Base-by-base conservation (phyloP, 2,797 vertebrate genomes). In the Dallia pectoralis region DNA sequence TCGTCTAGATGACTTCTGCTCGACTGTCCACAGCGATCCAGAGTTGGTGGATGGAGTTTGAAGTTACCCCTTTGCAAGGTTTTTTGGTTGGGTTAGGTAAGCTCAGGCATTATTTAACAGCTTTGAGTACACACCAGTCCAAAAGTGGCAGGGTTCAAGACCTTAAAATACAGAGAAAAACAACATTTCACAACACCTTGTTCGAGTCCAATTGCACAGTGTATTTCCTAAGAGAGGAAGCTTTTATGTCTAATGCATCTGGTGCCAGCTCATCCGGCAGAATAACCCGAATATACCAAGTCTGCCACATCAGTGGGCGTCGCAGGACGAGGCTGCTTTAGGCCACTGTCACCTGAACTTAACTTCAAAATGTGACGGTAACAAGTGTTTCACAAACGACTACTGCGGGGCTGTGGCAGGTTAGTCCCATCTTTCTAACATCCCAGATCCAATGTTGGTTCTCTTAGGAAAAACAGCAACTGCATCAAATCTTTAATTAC, bases 201-300 rank as follows among this genome's bases (percentile, higher is more conserved):
- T 59, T 27, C 25, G 9, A 64, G 62, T 72, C 63, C 66, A 59
- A 61, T 70, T 78, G 44, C 25, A 44, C 44, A 51, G 64, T 19
- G 36, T 49, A 51, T 70, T n/a, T 53, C 32, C 22, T 27, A 6
- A 63, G 62, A 32, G 62, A 63, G 30, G 16, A 67, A 53, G 68
- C 73, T 66, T n/a, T 70, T 15, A 8, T 75, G 47, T 69, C 19
- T 14, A 16, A 47, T 49, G 69, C 19, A 70, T 0, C 64, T 68
- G 72, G 70, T 67, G 67, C 71, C 71, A 64, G 77, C 70, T 81
- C 51, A 59, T 75, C 27, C 51, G 74, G 53, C 59, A 78, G 71
- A n/a, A 49, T 89, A 83, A 87, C 84, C 86, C 81, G 82, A 82
- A 87, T 85, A 87, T 84, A 81, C 69, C 71, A 72, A 56, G 72